Conservation (phyloP, 2,113 vertebrate genomes). For the Vidua chalybeata region DNA sequence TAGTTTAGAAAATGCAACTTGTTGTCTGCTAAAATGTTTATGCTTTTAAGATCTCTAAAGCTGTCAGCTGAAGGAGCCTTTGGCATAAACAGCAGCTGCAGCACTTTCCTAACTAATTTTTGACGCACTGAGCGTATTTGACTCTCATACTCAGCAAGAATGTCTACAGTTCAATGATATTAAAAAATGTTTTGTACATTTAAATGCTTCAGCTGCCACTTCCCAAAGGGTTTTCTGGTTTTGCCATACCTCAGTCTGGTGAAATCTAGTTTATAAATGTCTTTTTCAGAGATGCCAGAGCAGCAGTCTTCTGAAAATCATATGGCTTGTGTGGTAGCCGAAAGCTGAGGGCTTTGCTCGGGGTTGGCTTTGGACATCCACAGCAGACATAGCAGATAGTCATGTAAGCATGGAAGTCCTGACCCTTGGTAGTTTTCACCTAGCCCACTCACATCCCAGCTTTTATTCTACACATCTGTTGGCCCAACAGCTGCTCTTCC, state of each 20-base stretch:
- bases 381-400: background rate
- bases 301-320: background rate
- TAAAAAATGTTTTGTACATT: background rate
- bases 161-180: background rate
- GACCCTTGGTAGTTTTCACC: background rate
- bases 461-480: background rate
- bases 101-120: background rate
- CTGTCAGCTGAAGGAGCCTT: constrained; percentile 16
- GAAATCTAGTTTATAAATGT: background rate
- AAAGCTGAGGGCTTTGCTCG: background rate
- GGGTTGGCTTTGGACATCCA: background rate
- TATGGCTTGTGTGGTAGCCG: background rate
- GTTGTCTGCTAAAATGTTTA: constrained; percentile 48
- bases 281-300: background rate
- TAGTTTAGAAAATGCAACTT: constrained; percentile 32
- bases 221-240: background rate
- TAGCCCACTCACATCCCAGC: background rate
- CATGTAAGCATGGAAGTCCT: background rate
- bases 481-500: background rate
- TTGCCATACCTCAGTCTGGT: background rate
- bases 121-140: background rate
- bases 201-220: background rate
- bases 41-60: constrained; percentile 19
- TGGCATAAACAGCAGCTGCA: background rate
- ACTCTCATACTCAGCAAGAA: background rate